Evolutionary conservation across 2,113 vertebrate species (phyloP).

Genomic region (Eupsittula cactorum): DNA sequence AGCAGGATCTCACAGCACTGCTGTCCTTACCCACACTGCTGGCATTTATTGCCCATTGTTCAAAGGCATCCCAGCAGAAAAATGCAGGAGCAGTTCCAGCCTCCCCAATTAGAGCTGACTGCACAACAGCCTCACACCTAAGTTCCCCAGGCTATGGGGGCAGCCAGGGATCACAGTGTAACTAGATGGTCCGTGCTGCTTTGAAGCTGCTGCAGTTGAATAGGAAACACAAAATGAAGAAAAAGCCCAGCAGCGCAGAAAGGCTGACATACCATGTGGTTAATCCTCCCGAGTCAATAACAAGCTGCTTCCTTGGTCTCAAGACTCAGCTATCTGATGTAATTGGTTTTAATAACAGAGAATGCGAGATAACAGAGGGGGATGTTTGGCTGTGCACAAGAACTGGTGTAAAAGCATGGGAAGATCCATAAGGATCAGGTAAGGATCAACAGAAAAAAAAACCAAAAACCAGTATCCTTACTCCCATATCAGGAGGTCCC

Average conservation of each 20-base stretch:
- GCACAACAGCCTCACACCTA: not conserved
- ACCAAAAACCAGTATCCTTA: not conserved
- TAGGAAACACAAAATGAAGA: not conserved
- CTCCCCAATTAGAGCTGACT: not conserved
- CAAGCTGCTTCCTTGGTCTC: not conserved
- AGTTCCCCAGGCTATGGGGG: not conserved
- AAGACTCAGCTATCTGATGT: not conserved
- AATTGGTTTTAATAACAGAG: not conserved
- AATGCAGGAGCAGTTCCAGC: not conserved
- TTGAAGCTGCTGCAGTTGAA: not conserved
- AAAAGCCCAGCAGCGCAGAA: not conserved
- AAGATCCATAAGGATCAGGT: not conserved
- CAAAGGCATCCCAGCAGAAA: not conserved
- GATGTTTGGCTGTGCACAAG: not conserved
- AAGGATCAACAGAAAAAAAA: not conserved
- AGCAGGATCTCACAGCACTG: not conserved
- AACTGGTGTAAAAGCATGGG: not conserved
- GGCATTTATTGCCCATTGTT: not conserved
- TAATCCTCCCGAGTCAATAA: not conserved
- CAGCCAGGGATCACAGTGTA: not conserved
- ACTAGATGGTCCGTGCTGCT: not conserved
- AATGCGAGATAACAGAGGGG: not conserved
- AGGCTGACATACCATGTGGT: not conserved
- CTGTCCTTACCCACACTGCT: not conserved
- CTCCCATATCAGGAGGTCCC: not conserved